Conservation (phyloP, 92 coral and sea anemone species). For the Porites lobata region DNA sequence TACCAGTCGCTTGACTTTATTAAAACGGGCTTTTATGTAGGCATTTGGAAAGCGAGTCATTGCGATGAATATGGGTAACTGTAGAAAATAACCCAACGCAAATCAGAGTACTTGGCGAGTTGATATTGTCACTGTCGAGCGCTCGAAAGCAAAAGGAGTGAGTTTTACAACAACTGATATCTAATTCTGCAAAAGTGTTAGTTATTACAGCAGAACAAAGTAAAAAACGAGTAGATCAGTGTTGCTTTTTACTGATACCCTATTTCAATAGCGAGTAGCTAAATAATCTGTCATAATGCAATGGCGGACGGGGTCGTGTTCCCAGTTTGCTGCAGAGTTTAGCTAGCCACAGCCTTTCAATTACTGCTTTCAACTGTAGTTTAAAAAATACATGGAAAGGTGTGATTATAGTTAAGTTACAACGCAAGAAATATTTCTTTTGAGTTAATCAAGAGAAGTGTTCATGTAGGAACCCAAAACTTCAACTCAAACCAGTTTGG, state of each 20-base stretch:
- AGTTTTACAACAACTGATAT: background rate
- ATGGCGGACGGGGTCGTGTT: too few relatives aligned
- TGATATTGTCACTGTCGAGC: background rate
- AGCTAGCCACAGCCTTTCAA: too few relatives aligned
- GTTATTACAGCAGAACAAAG: too few relatives aligned
- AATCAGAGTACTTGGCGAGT: conserved; percentile 2
- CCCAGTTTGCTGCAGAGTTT: too few relatives aligned
- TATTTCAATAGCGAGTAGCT: too few relatives aligned
- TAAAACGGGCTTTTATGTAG: background rate
- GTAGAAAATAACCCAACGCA: background rate
- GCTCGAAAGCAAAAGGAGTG: background rate
- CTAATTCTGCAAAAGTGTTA: too few relatives aligned
- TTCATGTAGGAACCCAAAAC: too few relatives aligned
- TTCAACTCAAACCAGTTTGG: too few relatives aligned
- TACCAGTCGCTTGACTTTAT: background rate
- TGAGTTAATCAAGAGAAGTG: background rate
- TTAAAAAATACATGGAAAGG: background rate
- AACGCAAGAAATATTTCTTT: background rate
- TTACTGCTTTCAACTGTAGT: background rate
- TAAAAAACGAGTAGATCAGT: too few relatives aligned
- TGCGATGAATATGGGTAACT: background rate
- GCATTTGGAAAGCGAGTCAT: background rate
- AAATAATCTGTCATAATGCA: too few relatives aligned
- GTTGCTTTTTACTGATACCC: too few relatives aligned
- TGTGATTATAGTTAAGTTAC: background rate